Percentiles rank a stretch among this genome's conserved stretches.
These are phyloP conservation scores for Anas flavirostris DNA, from an alignment of 2,797 vertebrate genomes.

Conservation along the genomic window DNA sequence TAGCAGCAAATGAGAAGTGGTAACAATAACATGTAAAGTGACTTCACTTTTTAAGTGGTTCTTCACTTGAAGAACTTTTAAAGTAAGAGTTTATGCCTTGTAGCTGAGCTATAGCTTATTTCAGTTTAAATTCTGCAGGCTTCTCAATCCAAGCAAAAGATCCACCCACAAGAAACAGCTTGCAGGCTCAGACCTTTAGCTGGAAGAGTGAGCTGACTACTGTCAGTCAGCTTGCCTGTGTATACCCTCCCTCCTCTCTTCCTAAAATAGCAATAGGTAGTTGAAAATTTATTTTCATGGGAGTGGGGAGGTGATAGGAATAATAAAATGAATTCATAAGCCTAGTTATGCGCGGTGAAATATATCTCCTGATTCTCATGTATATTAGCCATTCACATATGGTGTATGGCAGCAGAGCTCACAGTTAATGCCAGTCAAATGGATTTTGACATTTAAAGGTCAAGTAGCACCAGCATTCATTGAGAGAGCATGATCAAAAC, in stretches of 20 bases:
- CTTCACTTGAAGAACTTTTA: not conserved
- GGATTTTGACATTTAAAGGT: conserved; percentile 64
- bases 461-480: not conserved
- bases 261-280: conserved; percentile 37
- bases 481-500: not conserved
- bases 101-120: not conserved
- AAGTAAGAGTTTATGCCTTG: not conserved
- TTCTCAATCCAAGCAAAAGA: conserved; percentile 5
- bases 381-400: not conserved
- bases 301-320: conserved; percentile 10
- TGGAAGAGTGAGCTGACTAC: conserved; percentile 44
- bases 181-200: conserved; percentile 65
- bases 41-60: not conserved
- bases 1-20: not conserved
- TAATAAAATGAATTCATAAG: conserved; percentile 37
- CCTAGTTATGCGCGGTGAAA: not conserved
- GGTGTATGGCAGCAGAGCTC: not conserved
- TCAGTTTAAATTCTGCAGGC: not conserved
- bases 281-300: conserved; percentile 35
- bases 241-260: not conserved
- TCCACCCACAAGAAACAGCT: conserved; percentile 68
- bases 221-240: conserved; percentile 33
- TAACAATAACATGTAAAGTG: not conserved
- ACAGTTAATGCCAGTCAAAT: not conserved
- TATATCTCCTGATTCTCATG: not conserved